Percentiles rank a stretch among this genome's conserved stretches.
Conservation (phyloP, 2,888 invertebrate species). For the Drosophila ezoana region DNA sequence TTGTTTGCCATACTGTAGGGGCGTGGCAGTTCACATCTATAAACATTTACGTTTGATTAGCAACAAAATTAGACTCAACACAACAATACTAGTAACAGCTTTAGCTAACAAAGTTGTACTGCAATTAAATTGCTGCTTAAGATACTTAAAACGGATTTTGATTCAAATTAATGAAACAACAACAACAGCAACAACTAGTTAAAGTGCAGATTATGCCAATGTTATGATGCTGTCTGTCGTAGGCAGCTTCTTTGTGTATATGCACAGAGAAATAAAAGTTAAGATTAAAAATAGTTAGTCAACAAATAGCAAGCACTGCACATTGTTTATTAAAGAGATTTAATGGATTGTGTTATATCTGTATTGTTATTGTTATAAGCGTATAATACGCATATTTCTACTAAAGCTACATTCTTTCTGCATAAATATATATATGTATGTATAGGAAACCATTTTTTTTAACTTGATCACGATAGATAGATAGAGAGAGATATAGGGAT, state of each 20-base stretch:
- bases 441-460: no score
- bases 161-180: slow-evolving; percentile 22
- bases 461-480: no score
- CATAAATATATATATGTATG: no score
- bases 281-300: no score
- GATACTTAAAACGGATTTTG: slow-evolving; percentile 26
- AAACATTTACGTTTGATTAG: slow-evolving; percentile 45
- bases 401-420: no score
- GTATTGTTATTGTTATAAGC: no score
- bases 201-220: slow-evolving; percentile 33
- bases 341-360: no score
- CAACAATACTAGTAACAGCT: slow-evolving; percentile 13
- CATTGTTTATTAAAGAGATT: no score
- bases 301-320: no score
- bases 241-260: slow-evolving; percentile 3
- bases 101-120: slow-evolving; percentile 40
- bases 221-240: not conserved
- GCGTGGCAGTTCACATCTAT: slow-evolving; percentile 35
- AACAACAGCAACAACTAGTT: slow-evolving; percentile 5
- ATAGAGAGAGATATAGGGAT: no score
- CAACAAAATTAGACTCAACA: slow-evolving; percentile 36
- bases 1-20: slow-evolving; percentile 30
- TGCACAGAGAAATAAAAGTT: not conserved
- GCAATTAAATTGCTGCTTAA: slow-evolving; percentile 30
- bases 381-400: no score